Evolutionary conservation across 2,888 invertebrate species (phyloP), one percentile per base, ranked within the genome.

Genomic region (Macaria liturata): DNA sequence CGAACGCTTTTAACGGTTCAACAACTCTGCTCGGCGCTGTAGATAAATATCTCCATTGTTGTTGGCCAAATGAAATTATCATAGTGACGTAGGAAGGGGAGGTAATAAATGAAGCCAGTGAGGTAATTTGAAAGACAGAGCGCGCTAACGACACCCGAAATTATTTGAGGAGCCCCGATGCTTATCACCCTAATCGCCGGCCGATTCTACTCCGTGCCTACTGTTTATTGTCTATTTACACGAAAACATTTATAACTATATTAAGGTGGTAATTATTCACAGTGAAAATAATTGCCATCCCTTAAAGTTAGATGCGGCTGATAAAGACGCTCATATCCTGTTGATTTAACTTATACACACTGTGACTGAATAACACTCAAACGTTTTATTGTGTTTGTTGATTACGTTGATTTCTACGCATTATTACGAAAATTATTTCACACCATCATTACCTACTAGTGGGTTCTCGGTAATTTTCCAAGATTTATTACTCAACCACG

Each of bases 41-140:
- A 60, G 81, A 83, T 83, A 76, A 72, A 66, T 67, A 84, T 84
- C 82, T 71, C 61, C 73, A 77, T 78, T 74, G 79, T 81, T 81
- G 82, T 83, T 84, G 78, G 71, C 76, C 78, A 83, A 84, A 84
- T 83, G 78, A 83, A 83, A 83, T 81, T 84, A 83, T 81, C 79
- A 79, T 83, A 78, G 78, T 79, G 78, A 78, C 76, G 77, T 70
- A 20, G 68, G 68, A 71, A 70, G 75, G 71, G 69, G 67, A 68
- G 39, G 60, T 75, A 77, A 78, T 81, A 81, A 81, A 83, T 76
- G 69, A 74, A 75, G 74, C 80, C 76, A 72, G 75, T 71, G 71
- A 74, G 78, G 78, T 72, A 81, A 77, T 83, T 80, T 81, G 74
- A 72, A 78, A 79, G 76, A 74, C 72, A 69, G 74, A 70, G 74